A percentile compares a stretch with the other conserved stretches of the same genome.
These are phyloP conservation scores for Steromphala cineraria DNA, from an alignment of 2,888 invertebrate genomes.

Conservation along the genomic window DNA sequence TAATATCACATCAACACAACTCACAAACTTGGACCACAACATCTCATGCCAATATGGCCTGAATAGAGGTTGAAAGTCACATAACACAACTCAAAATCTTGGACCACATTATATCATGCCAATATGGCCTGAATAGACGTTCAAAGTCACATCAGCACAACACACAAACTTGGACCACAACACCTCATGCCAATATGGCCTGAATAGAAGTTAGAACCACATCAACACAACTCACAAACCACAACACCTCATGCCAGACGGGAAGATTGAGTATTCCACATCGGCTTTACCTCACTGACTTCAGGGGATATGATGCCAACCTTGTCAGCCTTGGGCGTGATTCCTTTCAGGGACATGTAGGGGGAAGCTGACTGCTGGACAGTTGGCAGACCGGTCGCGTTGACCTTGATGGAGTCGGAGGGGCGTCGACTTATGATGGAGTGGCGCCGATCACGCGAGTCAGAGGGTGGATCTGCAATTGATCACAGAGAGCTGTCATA, in stretches of 20 bases:
- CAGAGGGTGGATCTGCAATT: neutral
- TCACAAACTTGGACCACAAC: neutral
- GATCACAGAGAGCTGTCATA: neutral
- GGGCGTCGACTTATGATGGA: constrained; percentile 12
- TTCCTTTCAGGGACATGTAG: constrained; percentile 25
- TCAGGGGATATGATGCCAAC: constrained; percentile 27
- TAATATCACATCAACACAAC: neutral
- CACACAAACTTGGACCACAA: neutral
- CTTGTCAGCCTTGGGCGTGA: constrained; percentile 10
- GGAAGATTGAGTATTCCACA: neutral
- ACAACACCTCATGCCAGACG: neutral
- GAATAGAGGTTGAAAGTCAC: too few relatives aligned
- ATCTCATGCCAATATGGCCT: too few relatives aligned
- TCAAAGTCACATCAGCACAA: neutral
- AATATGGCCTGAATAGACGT: too few relatives aligned
- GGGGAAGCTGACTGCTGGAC: constrained; percentile 34
- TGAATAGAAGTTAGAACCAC: too few relatives aligned
- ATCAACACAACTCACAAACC: neutral
- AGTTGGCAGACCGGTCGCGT: constrained; percentile 19
- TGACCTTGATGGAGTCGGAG: constrained; percentile 25
- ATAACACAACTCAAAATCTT: too few relatives aligned
- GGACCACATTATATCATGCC: too few relatives aligned
- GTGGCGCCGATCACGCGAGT: constrained; percentile 11
- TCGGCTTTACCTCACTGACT: constrained; percentile 48
- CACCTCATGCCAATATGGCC: too few relatives aligned